Conservation (phyloP, 1,140 invertebrate genomes). For the Hypothenemus hampei region DNA sequence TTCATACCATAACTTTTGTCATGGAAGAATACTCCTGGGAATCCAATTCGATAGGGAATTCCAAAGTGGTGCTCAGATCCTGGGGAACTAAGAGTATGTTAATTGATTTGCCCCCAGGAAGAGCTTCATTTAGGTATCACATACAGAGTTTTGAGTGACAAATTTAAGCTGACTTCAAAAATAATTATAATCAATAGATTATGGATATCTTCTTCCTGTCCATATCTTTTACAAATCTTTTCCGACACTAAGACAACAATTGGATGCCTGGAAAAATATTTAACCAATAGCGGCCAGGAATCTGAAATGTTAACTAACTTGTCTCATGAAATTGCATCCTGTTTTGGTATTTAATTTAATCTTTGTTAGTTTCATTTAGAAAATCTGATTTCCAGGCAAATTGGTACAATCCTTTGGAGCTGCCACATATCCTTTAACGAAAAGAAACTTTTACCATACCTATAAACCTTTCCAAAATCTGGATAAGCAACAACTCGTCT, state of each 20-base stretch:
- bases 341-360: constrained; percentile 9
- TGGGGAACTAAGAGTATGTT: constrained; percentile 33
- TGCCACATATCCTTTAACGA: constrained; percentile 15
- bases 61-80: constrained; percentile 29
- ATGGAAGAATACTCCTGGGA: constrained; percentile 37
- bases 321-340: constrained; percentile 11
- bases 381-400: constrained; percentile 11
- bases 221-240: constrained; percentile 34
- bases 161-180: not conserved
- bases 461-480: constrained; percentile 33
- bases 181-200: constrained; percentile 33
- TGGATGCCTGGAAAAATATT: constrained; percentile 37
- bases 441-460: constrained; percentile 36
- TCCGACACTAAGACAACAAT: constrained; percentile 39
- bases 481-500: constrained; percentile 17
- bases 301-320: constrained; percentile 18
- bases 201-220: constrained; percentile 35
- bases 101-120: constrained; percentile 38
- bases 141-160: no score
- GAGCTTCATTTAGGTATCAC: constrained; percentile 28
- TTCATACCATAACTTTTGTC: constrained; percentile 22
- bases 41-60: constrained; percentile 16
- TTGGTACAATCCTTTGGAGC: constrained; percentile 40
- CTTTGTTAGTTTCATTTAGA: constrained; percentile 1
- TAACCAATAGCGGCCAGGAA: constrained; percentile 39